Conservation (phyloP, 2,888 invertebrate genomes). For the Linyphia triangularis region DNA sequence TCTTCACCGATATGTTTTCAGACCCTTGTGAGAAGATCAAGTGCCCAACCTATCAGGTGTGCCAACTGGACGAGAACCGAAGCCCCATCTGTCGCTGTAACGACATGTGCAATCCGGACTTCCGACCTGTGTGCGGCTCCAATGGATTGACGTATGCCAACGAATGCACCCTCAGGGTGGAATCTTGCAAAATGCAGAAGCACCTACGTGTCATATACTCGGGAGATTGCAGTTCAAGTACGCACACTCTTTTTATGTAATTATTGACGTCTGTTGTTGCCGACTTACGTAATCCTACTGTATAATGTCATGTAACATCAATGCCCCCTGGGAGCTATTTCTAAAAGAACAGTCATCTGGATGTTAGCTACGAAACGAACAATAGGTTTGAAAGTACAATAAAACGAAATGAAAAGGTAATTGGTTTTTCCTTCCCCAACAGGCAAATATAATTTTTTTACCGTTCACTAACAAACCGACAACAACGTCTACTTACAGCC, state of each 20-base stretch:
- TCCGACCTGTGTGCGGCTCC: conserved; percentile 84
- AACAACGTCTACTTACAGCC: too few species aligned
- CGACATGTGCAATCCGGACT: conserved; percentile 82
- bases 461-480: too few species aligned
- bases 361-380: too few species aligned
- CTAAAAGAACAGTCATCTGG: too few species aligned
- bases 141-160: conserved; percentile 86
- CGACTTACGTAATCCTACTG: too few species aligned
- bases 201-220: conserved; percentile 88
- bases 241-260: neutral
- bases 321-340: too few species aligned
- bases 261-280: too few species aligned
- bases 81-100: conserved; percentile 90
- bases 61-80: conserved; percentile 89
- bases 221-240: conserved; percentile 91
- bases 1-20: conserved; percentile 80
- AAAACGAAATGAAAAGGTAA: too few species aligned
- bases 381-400: too few species aligned
- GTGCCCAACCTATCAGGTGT: conserved; percentile 89
- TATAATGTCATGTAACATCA: too few species aligned
- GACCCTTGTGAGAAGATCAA: conserved; percentile 91
- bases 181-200: conserved; percentile 88
- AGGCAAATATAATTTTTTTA: too few species aligned
- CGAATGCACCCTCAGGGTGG: conserved; percentile 88
- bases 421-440: too few species aligned